Evolutionary conservation across 2,888 invertebrate species (phyloP).

Genomic region (Diadromus collaris): DNA sequence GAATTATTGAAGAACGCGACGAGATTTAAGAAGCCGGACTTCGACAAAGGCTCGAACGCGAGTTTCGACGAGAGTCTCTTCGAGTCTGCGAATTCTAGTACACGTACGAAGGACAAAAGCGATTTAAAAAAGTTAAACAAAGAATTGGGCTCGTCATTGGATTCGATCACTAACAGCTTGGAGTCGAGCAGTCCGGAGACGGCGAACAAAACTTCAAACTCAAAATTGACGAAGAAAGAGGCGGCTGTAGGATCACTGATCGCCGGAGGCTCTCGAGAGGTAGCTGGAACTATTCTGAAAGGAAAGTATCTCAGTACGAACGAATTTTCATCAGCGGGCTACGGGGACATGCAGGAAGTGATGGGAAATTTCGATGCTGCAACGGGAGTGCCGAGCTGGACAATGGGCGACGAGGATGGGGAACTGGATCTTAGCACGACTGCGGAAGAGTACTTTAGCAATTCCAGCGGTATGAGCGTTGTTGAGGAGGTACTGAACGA

Average conservation of each 20-base stretch:
- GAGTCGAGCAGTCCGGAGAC: conserved; percentile 77
- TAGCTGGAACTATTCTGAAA: conserved; percentile 77
- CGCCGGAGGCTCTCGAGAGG: conserved; percentile 73
- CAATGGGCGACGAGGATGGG: conserved; percentile 80
- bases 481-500: conserved; percentile 83
- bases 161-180: conserved; percentile 77
- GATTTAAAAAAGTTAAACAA: conserved; percentile 76
- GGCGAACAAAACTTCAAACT: conserved; percentile 52
- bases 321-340: conserved; percentile 71
- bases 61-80: conserved; percentile 78
- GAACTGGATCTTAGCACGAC: conserved; percentile 83
- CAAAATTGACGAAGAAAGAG: conserved; percentile 54
- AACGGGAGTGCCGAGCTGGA: conserved; percentile 82
- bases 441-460: conserved; percentile 86
- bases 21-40: conserved; percentile 76
- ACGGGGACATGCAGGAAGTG: conserved; percentile 75
- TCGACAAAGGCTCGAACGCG: conserved; percentile 74
- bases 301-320: conserved; percentile 77
- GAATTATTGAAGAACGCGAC: conserved; percentile 77
- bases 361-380: conserved; percentile 79
- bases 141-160: conserved; percentile 76
- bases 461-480: conserved; percentile 79
- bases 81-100: conserved; percentile 71
- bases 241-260: conserved; percentile 61
- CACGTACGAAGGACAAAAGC: conserved; percentile 71